Evolutionary conservation across 2,888 invertebrate species (phyloP), one percentile per base, ranked within the genome.

Genomic region (Vanessa cardui): DNA sequence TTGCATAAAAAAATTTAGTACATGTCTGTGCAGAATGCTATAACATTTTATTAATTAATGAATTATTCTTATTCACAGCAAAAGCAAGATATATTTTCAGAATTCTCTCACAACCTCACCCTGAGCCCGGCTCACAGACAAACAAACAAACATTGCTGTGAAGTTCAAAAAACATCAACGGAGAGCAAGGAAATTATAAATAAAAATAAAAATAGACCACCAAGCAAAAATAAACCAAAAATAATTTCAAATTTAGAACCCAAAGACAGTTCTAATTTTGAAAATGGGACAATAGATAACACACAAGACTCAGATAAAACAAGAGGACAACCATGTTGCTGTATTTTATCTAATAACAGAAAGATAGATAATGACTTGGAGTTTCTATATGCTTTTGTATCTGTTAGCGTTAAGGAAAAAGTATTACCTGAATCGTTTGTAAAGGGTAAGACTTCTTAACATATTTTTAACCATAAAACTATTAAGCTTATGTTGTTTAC

Each of bases 301-400:
- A 67, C 65, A 66, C 56, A 66, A 45, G 66, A 31, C 47, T 65
- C 72, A 62, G 74, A 73, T 52, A 72, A 50, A 72, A 72, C 69
- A 63, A 69, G 46, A 66, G 62, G 69, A 56, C 71, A 58, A 58
- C 68, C 61, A n/a, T 88, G 88, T 61, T 88, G 85, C 75, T 87
- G 85, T 73, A 69, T 77, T 15, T 68, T 77, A 18, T 45, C 58
- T n/a, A 69, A 69, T 0, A 76, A 69, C 52, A 76, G 20, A 31
- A 54, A 64, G 16, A 79, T 71, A 33, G 76, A 62, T 58, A 76
- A 78, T 31, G 78, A 85, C 68, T 72, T 81, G n/a, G 88, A 88
- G 49, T 92, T 92, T 78, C 73, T 92, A 18, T 84, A 88, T 70
- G 91, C 92, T 0, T 92, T 92, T 82, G 87, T 92, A 1, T 81